These are phyloP conservation scores for Sebastes schlegelii DNA, from an alignment of 2,113 vertebrate species.

Conservation along the genomic window DNA sequence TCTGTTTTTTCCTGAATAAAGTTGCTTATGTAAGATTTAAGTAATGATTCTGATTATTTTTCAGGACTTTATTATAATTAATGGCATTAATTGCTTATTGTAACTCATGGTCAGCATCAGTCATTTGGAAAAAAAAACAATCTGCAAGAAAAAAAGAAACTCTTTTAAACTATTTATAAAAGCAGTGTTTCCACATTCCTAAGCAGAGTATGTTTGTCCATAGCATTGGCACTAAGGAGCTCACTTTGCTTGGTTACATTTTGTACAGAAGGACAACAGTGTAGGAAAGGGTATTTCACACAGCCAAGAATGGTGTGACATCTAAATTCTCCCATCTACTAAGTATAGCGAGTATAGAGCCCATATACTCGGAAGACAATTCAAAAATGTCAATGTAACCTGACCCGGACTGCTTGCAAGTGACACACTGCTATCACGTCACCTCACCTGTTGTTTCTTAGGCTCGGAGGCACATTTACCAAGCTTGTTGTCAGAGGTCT, in stretches of 20 bases:
- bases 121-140: not conserved
- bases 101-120: not conserved
- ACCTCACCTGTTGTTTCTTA: not conserved
- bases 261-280: not conserved
- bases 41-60: not conserved
- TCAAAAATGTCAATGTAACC: not conserved
- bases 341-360: not conserved
- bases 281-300: not conserved
- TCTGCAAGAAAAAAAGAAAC: not conserved
- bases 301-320: not conserved
- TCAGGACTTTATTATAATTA: too few relatives aligned
- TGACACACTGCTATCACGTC: not conserved
- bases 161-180: not conserved
- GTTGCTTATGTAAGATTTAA: not conserved
- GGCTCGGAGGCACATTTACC: not conserved
- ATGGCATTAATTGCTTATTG: not conserved
- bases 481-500: not conserved
- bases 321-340: not conserved
- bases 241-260: not conserved
- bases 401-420: not conserved
- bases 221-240: not conserved
- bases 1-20: not conserved
- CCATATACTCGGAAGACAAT: not conserved
- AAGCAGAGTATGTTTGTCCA: not conserved
- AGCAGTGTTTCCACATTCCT: not conserved